Percentiles rank a stretch among this genome's conserved stretches.
These are phyloP conservation scores for Stegana nigrithorax DNA, from an alignment of 2,888 invertebrate genomes.

Conservation along the genomic window DNA sequence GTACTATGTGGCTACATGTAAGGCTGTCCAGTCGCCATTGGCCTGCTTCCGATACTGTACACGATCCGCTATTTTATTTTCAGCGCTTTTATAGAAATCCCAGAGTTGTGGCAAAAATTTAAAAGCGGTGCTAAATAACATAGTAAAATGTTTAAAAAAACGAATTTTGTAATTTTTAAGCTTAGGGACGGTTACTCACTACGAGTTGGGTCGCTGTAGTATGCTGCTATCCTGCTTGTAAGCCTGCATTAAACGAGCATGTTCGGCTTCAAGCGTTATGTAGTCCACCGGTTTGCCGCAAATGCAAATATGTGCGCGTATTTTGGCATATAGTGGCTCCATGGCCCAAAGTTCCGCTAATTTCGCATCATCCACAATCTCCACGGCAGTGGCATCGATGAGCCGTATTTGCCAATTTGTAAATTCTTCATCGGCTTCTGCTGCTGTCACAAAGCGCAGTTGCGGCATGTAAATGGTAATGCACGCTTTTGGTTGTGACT, in stretches of 20 bases:
- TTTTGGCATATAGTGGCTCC: constrained; percentile 53
- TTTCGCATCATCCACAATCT: constrained; percentile 45
- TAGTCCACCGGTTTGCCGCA: constrained; percentile 56
- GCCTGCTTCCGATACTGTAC: constrained; percentile 50
- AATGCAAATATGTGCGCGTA: constrained; percentile 57
- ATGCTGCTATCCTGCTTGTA: constrained; percentile 35
- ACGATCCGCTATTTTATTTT: constrained; percentile 59
- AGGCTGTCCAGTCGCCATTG: constrained; percentile 46
- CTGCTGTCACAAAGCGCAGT: constrained; percentile 16
- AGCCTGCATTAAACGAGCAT: constrained; percentile 44
- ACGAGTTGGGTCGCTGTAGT: constrained; percentile 50
- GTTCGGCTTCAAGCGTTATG: constrained; percentile 41
- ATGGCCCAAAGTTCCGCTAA: constrained; percentile 52
- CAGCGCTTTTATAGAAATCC: constrained; percentile 61
- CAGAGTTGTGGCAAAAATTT: constrained; percentile 56
- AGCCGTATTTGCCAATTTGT: constrained; percentile 57
- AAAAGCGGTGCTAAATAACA: constrained; percentile 56
- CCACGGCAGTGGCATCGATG: constrained; percentile 56
- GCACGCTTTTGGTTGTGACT: constrained; percentile 50
- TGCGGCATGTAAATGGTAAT: constrained; percentile 49
- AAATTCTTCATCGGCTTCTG: background rate
- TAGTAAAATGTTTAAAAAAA: no score
- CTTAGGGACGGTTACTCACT: constrained; percentile 53
- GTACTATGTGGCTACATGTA: constrained; percentile 57
- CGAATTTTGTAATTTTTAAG: background rate